Percentiles rank a stretch among this genome's conserved stretches.
Evolutionary conservation across 2,113 vertebrate species (phyloP).

Genomic region (Coreoperca whiteheadi): DNA sequence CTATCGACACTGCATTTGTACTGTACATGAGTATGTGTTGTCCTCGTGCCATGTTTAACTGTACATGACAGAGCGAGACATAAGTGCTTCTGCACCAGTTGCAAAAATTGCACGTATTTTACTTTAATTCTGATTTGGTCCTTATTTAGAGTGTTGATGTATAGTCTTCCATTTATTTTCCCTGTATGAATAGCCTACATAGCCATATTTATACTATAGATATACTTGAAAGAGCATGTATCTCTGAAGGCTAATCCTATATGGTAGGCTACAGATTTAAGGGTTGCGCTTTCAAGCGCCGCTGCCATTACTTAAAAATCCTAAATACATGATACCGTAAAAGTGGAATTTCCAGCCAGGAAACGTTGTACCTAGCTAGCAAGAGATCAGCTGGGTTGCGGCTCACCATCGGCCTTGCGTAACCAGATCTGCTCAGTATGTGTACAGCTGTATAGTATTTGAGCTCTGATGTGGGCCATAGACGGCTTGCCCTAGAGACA

Average conservation of each 20-base stretch:
- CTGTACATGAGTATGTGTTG: background rate
- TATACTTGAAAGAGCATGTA: background rate
- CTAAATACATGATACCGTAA: background rate
- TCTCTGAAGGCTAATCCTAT: background rate
- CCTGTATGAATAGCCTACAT: background rate
- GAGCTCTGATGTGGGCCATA: conserved; percentile 2
- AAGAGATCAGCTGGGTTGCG: background rate
- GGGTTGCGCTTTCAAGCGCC: background rate
- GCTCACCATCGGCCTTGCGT: no score
- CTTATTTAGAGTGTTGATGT: background rate
- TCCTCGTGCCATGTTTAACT: background rate
- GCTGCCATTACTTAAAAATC: background rate
- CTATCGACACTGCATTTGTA: background rate
- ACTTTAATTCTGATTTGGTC: background rate
- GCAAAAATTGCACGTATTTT: background rate
- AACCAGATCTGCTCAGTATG: no score
- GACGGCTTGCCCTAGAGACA: conserved; percentile 9
- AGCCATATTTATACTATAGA: background rate
- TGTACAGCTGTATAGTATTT: conserved; percentile 1
- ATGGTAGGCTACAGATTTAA: background rate
- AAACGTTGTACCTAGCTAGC: background rate
- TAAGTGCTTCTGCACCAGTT: background rate
- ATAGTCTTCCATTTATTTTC: background rate
- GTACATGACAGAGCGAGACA: background rate
- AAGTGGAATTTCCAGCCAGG: no score